Conservation (phyloP, 2,113 vertebrate genomes). For the Chroicocephalus ridibundus region DNA sequence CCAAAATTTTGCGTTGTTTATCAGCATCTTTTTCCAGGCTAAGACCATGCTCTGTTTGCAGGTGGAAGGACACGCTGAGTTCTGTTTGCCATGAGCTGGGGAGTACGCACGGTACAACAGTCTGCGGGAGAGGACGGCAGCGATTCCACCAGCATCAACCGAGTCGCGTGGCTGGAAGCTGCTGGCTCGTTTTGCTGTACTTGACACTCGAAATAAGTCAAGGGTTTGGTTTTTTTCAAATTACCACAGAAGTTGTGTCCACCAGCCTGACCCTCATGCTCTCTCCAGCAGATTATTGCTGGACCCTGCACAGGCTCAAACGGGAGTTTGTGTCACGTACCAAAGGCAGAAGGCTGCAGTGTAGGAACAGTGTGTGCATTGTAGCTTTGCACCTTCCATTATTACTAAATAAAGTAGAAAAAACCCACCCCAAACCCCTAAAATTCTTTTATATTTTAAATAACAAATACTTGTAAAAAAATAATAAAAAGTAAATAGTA, state of each 20-base stretch:
- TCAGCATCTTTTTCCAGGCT: neutral
- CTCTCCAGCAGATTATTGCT: neutral
- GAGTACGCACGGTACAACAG: neutral
- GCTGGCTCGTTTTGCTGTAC: neutral
- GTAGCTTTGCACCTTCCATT: neutral
- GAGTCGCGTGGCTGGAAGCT: neutral
- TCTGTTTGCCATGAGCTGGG: neutral
- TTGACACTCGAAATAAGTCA: fast-evolving
- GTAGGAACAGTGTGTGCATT: neutral
- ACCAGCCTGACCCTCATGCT: neutral
- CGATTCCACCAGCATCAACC: fast-evolving
- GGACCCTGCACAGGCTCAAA: neutral
- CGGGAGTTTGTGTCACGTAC: fast-evolving
- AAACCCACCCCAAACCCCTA: neutral
- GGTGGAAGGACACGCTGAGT: neutral
- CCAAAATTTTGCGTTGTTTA: neutral
- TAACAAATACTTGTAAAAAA: neutral
- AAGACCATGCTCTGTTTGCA: neutral
- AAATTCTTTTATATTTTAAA: neutral
- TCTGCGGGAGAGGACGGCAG: neutral
- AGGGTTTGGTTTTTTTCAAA: neutral
- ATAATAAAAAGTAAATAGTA: neutral
- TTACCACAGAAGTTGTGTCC: neutral
- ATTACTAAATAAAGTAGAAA: neutral
- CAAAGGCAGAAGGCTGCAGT: neutral